Evolutionary conservation across 1,140 invertebrate genomes (phyloP).

Genomic region (Drosophila nasuta): DNA sequence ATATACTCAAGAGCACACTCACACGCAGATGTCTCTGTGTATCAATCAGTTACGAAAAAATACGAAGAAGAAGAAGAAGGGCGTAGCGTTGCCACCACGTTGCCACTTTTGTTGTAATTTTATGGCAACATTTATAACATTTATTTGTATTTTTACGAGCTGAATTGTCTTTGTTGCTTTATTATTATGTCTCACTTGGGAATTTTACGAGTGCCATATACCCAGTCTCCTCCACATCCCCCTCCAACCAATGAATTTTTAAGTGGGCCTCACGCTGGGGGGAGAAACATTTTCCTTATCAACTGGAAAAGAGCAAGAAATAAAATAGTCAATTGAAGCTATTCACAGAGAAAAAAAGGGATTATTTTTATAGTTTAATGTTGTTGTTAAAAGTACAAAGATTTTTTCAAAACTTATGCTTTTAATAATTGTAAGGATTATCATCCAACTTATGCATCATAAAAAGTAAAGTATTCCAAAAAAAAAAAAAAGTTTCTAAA

Average conservation of each 20-base stretch:
- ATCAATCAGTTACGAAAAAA: slow-evolving; percentile 73
- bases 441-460: too few relatives aligned
- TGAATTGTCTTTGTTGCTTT: slow-evolving; percentile 81
- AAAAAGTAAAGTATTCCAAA: too few relatives aligned
- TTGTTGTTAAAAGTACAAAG: too few relatives aligned
- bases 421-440: too few relatives aligned
- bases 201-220: slow-evolving; percentile 57
- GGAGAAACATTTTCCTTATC: slow-evolving; percentile 6
- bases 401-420: too few relatives aligned
- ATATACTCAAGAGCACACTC: slow-evolving; percentile 7
- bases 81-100: slow-evolving; percentile 40
- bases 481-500: too few relatives aligned
- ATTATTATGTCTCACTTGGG: slow-evolving; percentile 80
- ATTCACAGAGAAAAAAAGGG: background rate
- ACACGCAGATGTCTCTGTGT: slow-evolving; percentile 46
- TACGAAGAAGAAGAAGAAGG: slow-evolving; percentile 2
- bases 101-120: slow-evolving; percentile 70
- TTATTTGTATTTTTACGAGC: slow-evolving; percentile 80
- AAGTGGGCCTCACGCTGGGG: slow-evolving; percentile 7
- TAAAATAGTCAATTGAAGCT: slow-evolving; percentile 35
- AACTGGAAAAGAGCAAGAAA: slow-evolving; percentile 26
- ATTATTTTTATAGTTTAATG: too few relatives aligned
- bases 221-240: too few relatives aligned
- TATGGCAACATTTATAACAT: slow-evolving; percentile 81
- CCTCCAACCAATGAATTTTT: slow-evolving; percentile 24